phyloP scores from a whole-genome alignment of 2,113 vertebrate genomes.

The Syrmaticus mikado region DNA sequence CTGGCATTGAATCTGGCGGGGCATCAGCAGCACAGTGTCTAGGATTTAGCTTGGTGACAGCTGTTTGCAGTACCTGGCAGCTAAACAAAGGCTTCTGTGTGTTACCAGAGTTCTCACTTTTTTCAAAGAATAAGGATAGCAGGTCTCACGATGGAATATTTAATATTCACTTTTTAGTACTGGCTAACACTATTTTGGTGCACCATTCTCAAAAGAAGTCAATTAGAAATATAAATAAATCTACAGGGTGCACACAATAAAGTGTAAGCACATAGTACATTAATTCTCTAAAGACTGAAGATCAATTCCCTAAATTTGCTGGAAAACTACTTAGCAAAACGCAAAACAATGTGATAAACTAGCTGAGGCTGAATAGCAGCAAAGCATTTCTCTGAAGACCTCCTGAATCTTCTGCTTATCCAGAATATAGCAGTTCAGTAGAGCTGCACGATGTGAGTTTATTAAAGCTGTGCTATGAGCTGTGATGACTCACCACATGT shows the following conservation, averaged over 20 bases:
- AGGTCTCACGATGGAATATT: not conserved
- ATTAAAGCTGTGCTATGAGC: not conserved
- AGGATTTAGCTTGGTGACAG: rapidly evolving
- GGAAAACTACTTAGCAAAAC: not conserved
- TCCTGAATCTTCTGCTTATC: not conserved
- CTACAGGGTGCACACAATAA: not conserved
- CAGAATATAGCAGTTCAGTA: rapidly evolving
- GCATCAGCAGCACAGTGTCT: not conserved
- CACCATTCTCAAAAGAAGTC: not conserved
- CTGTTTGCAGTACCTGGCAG: rapidly evolving
- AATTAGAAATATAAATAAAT: not conserved
- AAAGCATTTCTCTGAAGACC: not conserved
- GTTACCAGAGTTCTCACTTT: not conserved
- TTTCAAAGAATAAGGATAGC: not conserved
- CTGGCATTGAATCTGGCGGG: not conserved
- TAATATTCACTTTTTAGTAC: not conserved
- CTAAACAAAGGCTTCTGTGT: not conserved
- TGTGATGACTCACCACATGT: not conserved
- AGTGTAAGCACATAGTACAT: not conserved
- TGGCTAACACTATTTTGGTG: not conserved
- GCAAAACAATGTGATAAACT: not conserved
- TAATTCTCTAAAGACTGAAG: not conserved
- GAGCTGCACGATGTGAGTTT: not conserved
- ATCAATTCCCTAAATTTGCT: not conserved
- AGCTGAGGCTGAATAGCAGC: not conserved